Base-by-base conservation (phyloP, 1,140 invertebrate genomes). In the Protaetia brevitarsis region DNA sequence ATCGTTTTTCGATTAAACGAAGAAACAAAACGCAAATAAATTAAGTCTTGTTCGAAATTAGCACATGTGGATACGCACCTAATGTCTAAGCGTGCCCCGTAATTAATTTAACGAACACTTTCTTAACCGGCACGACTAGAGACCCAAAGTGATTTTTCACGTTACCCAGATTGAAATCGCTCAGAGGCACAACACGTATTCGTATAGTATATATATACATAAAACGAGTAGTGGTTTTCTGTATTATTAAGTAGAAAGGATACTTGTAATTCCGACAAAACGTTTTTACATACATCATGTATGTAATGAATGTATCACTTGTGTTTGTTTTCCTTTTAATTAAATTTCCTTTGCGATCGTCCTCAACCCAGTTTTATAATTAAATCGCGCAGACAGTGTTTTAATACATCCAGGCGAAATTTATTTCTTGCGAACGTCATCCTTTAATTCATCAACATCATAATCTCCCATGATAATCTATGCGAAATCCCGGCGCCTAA, bases 31-130 rank as follows among this genome's bases (percentile, higher is more conserved):
- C 21, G 26, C 41, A 19, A 51, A 51, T 51, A 51, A 51, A 51
- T 51, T 51, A 51, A 51, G n/a, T n/a, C 26, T 51, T 19, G 41
- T 51, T 51, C 10, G 11, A 51, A 51, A 51, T 51, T 19, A 23
- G 19, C 41, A 10, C 41, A 51, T 51, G 41, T 11, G 16, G 2
- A 16, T 51, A 51, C 19, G 41, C 26, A n/a, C n/a, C n/a, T n/a
- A n/a, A n/a, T n/a, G n/a, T n/a, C n/a, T n/a, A n/a, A n/a, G 41
- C 41, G 41, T 51, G 41, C 26, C 4, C 11, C 16, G 41, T 23
- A 51, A 51, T 51, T 51, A 51, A 51, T 51, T 51, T 51, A 51
- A 51, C 41, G 26, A 51, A 51, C 41, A 51, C 41, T 51, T 51
- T 51, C 41, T 23, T 51, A 51, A 23, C 41, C n/a, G n/a, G n/a